These are phyloP conservation scores for Thamnophis sirtalis DNA, from an alignment of 2,113 vertebrate genomes.

Conservation along the genomic window DNA sequence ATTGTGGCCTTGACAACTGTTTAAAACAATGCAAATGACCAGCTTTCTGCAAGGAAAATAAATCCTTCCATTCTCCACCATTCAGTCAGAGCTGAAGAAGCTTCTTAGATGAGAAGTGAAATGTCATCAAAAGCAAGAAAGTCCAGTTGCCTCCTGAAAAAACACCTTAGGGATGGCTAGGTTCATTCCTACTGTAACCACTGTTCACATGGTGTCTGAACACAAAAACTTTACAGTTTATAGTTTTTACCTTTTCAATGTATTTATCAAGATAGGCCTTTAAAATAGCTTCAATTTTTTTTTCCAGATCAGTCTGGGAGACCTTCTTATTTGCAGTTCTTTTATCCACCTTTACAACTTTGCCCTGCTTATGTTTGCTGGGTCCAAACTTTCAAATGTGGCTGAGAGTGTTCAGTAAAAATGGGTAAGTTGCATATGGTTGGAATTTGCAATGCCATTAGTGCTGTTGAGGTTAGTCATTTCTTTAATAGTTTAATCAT, in stretches of 20 bases:
- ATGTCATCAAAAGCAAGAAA: too few species aligned
- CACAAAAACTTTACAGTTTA: not conserved
- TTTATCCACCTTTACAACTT: constrained; percentile 86
- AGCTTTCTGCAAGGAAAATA: too few species aligned
- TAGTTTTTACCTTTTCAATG: not conserved
- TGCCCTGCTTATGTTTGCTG: constrained; percentile 89
- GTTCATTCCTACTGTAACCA: not conserved
- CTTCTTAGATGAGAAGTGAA: too few species aligned
- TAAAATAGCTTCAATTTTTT: constrained; percentile 10
- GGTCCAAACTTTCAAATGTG: constrained; percentile 92
- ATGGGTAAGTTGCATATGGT: constrained; percentile 76
- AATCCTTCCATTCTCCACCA: too few species aligned
- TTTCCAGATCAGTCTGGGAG: constrained; percentile 81
- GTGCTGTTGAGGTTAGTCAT: not conserved
- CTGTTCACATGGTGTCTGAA: not conserved
- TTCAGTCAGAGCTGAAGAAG: too few species aligned
- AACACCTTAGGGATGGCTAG: not conserved
- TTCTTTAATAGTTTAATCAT: not conserved
- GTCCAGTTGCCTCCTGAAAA: too few species aligned
- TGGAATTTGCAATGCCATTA: not conserved
- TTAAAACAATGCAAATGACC: too few species aligned
- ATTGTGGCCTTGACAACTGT: too few species aligned
- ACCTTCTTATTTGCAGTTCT: constrained; percentile 90
- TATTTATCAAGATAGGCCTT: not conserved
- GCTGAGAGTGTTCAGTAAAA: constrained; percentile 93